phyloP scores from a whole-genome alignment of 2,888 invertebrate species.

The Pseudeuparius sepicola region DNA sequence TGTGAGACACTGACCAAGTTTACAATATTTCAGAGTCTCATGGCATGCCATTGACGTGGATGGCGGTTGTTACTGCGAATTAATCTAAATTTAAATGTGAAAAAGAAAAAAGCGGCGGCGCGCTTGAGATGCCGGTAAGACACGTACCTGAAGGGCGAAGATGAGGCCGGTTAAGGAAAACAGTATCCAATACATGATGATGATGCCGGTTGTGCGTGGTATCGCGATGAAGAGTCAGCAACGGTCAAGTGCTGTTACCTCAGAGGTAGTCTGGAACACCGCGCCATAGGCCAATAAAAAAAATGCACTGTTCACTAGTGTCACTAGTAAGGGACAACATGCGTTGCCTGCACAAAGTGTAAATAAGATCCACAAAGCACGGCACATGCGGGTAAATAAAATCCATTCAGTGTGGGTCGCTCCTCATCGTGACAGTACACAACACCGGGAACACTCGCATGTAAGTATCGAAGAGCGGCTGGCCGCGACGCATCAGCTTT shows the following conservation, averaged over 20 bases:
- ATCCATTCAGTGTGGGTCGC: too few species aligned
- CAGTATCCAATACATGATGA: conserved; percentile 39
- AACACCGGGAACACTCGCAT: too few species aligned
- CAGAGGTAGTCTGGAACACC: conserved; percentile 38
- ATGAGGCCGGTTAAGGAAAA: conserved; percentile 33
- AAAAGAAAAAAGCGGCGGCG: too few species aligned
- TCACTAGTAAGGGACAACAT: conserved; percentile 19
- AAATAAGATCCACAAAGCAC: conserved; percentile 30
- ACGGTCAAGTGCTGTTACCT: conserved; percentile 39
- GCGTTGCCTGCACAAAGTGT: conserved; percentile 23
- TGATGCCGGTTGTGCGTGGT: conserved; percentile 17
- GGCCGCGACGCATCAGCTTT: too few species aligned
- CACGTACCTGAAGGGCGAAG: conserved; percentile 37
- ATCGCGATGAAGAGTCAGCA: conserved; percentile 31
- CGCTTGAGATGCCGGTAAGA: conserved; percentile 9
- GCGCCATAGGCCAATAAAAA: conserved; percentile 38
- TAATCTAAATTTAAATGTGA: too few species aligned
- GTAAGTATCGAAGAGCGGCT: too few species aligned
- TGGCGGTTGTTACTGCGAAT: too few species aligned
- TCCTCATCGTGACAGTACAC: too few species aligned
- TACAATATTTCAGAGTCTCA: conserved; percentile 34
- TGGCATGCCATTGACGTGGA: too few species aligned
- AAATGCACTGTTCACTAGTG: conserved; percentile 22
- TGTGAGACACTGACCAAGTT: conserved; percentile 35
- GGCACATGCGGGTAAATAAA: conserved; percentile 32